Evolutionary conservation across 2,113 vertebrate species (phyloP), one percentile per base, ranked within the genome.

Genomic region (Lophura nycthemera): DNA sequence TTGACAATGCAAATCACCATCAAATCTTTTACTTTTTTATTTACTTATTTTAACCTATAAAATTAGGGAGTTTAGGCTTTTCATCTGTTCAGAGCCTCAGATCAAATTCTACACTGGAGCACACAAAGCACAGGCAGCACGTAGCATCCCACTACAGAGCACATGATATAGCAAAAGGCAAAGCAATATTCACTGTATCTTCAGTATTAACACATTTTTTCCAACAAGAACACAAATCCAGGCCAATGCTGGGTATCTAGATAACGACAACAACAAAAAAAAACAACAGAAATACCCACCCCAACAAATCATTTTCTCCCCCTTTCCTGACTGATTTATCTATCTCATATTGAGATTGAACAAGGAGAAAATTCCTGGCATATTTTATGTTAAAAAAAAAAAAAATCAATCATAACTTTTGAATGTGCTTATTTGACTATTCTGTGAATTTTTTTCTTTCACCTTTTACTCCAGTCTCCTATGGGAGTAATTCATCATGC

Each of bases 401-500:
- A 14, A 24, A n/a, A 85, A 13, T n/a, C 60, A 77, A 71, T 24
- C 14, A 61, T 16, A 52, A 61, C 57, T 91, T 93, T 59, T 75
- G 18, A 86, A 92, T 67, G 34, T 38, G 61, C 82, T 92, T 92
- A 67, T 83, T 77, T 77, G 47, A 45, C 82, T 83, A 9, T 34
- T 86, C 85, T 2, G 8, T 66, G 66, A 27, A 64, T 67, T 71
- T 91, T 72, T 88, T 89, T 64, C 56, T 91, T 95, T 92, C 52
- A 86, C 82, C 52, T 18, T 60, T 65, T n/a, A 80, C 65, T 65
- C 85, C 89, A 77, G 43, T 64, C 50, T 86, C 27, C 57, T 65
- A 61, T 45, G 85, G 85, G 93, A 91, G 91, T 91, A 84, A 40
- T 90, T 88, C 73, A 88, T 90, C n/a, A 66, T 15, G 24, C 82